Evolutionary conservation across 2,113 vertebrate genomes (phyloP).

Genomic region (Rattus rattus): DNA sequence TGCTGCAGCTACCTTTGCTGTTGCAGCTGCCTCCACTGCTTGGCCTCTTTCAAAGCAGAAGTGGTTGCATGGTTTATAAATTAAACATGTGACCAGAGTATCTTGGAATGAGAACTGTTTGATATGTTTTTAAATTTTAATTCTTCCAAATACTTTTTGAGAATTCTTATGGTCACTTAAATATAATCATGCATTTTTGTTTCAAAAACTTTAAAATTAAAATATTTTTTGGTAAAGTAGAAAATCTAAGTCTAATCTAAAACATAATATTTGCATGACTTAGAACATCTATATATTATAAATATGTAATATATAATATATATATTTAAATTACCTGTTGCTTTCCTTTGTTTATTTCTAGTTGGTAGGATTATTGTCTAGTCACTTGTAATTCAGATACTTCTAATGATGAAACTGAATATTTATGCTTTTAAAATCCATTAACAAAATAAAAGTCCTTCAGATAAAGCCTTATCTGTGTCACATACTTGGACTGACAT

Average conservation of each 20-base stretch:
- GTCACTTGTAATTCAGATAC: slow-evolving; percentile 23
- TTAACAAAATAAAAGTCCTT: background rate
- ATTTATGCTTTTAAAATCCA: slow-evolving; percentile 7
- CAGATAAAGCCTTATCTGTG: background rate
- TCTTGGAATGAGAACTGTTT: background rate
- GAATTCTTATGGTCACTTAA: background rate
- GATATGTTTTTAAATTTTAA: background rate
- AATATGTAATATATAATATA: background rate
- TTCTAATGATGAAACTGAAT: slow-evolving; percentile 17
- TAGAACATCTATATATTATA: background rate
- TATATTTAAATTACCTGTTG: background rate
- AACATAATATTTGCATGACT: background rate
- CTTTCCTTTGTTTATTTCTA: background rate
- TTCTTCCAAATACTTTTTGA: background rate
- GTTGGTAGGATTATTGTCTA: background rate
- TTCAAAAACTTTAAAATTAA: slow-evolving; percentile 11
- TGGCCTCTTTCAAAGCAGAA: no score
- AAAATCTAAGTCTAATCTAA: background rate
- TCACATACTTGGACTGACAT: background rate
- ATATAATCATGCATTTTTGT: background rate
- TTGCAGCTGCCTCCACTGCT: no score
- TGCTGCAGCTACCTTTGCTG: no score
- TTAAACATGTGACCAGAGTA: no score
- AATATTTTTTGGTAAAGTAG: background rate
- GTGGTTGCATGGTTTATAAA: no score